A percentile compares a stretch with the other conserved stretches of the same genome.
phyloP scores from a whole-genome alignment of 2,113 vertebrate genomes.

The Hippocampus mohnikei region DNA sequence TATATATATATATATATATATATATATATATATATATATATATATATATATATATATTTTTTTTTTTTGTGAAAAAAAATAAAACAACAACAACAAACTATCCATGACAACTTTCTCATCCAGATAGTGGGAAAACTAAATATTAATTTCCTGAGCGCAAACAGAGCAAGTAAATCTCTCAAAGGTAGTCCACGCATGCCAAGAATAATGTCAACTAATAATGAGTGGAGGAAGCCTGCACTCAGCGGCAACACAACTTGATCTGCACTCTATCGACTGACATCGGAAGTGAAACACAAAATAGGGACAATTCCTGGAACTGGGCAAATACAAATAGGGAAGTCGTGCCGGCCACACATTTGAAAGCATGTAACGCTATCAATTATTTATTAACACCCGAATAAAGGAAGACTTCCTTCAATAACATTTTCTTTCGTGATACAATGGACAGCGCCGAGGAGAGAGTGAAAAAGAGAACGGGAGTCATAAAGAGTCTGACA shows the following conservation, averaged over 20 bases:
- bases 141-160: slow-evolving; percentile 33
- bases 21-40: not conserved
- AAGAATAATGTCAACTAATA: slow-evolving; percentile 63
- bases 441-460: slow-evolving; percentile 21
- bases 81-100: not conserved
- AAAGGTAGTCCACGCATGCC: slow-evolving; percentile 50
- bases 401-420: slow-evolving; percentile 60
- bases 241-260: slow-evolving; percentile 64
- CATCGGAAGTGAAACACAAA: slow-evolving; percentile 63
- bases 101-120: not conserved
- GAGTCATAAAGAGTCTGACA: slow-evolving; percentile 1
- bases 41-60: not conserved
- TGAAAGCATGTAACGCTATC: slow-evolving; percentile 49
- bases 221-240: slow-evolving; percentile 58
- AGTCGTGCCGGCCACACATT: slow-evolving; percentile 46
- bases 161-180: slow-evolving; percentile 57
- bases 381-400: slow-evolving; percentile 69
- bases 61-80: no score
- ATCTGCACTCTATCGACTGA: slow-evolving; percentile 60
- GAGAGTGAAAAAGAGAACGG: slow-evolving; percentile 3
- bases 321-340: slow-evolving; percentile 65
- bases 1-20: not conserved
- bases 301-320: slow-evolving; percentile 66
- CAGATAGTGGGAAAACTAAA: not conserved
- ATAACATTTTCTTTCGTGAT: slow-evolving; percentile 29